phyloP scores from a whole-genome alignment of 2,113 vertebrate species.

The Thalassoma bifasciatum region DNA sequence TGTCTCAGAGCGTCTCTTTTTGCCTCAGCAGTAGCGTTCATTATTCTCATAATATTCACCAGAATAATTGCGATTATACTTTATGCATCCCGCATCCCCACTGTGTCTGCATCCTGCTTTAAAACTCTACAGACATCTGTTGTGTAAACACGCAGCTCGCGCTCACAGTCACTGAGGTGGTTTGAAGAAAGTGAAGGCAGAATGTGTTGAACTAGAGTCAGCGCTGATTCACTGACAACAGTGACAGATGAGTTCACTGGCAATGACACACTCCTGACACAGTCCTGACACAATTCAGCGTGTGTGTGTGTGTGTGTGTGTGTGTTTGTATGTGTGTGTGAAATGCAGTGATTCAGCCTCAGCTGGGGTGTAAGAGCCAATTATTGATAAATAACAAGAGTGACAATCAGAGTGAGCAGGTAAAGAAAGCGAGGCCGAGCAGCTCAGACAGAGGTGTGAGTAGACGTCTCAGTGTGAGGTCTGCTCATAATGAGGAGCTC shows the following conservation, averaged over 20 bases:
- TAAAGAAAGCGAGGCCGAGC: constrained; percentile 25
- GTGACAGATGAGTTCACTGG: constrained; percentile 46
- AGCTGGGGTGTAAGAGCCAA: constrained; percentile 33
- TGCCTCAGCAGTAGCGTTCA: constrained; percentile 21
- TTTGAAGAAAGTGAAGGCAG: constrained; percentile 26
- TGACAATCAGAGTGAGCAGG: constrained; percentile 42
- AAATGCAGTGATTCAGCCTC: constrained; percentile 43
- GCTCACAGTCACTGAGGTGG: constrained; percentile 11
- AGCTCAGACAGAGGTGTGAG: constrained; percentile 66
- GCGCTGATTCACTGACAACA: constrained; percentile 54
- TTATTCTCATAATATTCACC: constrained; percentile 18
- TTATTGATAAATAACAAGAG: constrained; percentile 60
- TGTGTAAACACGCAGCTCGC: constrained; percentile 6
- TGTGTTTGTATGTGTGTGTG: constrained; percentile 9
- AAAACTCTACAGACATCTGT: constrained; percentile 19
- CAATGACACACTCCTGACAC: constrained; percentile 33
- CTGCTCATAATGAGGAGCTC: constrained; percentile 69
- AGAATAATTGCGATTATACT: constrained; percentile 10
- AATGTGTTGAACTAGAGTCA: constrained; percentile 38
- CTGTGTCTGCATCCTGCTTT: neutral
- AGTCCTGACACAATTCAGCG: no score
- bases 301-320: neutral
- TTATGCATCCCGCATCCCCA: neutral
- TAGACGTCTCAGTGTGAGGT: constrained; percentile 64
- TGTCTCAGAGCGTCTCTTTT: constrained; percentile 38